phyloP scores from a whole-genome alignment of 1,140 invertebrate species.

The Bombus ignitus region DNA sequence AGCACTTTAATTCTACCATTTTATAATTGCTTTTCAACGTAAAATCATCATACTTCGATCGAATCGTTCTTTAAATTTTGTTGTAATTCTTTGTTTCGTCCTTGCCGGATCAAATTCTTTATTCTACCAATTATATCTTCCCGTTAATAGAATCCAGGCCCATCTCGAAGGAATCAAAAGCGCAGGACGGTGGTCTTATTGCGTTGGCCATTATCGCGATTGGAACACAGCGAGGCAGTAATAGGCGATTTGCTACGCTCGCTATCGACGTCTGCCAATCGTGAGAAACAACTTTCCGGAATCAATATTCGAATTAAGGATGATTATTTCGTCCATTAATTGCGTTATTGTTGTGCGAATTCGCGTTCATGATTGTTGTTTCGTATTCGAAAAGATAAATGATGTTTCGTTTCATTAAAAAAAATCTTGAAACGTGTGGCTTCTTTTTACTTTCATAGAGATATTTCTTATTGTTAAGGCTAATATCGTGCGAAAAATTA shows the following conservation, averaged over 20 bases:
- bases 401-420: neutral
- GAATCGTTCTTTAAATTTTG: neutral
- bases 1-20: too few species aligned
- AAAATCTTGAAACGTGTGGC: too few species aligned
- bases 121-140: neutral
- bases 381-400: neutral
- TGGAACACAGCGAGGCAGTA: conserved; percentile 15
- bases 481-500: neutral
- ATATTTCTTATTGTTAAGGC: neutral
- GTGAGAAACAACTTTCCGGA: conserved; percentile 46
- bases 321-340: conserved; percentile 10
- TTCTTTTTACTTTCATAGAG: neutral
- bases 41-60: too few species aligned
- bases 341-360: too few species aligned
- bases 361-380: neutral
- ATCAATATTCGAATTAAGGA: conserved; percentile 21
- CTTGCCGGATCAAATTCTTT: neutral
- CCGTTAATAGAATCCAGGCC: neutral
- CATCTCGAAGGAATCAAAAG: neutral
- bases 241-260: conserved; percentile 44
- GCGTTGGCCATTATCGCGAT: conserved; percentile 44
- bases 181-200: conserved; percentile 24
- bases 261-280: conserved; percentile 51
- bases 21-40: too few species aligned
- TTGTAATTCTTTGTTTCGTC: neutral